Evolutionary conservation across 1,140 invertebrate genomes (phyloP).

Genomic region (Panulirus ornatus): DNA sequence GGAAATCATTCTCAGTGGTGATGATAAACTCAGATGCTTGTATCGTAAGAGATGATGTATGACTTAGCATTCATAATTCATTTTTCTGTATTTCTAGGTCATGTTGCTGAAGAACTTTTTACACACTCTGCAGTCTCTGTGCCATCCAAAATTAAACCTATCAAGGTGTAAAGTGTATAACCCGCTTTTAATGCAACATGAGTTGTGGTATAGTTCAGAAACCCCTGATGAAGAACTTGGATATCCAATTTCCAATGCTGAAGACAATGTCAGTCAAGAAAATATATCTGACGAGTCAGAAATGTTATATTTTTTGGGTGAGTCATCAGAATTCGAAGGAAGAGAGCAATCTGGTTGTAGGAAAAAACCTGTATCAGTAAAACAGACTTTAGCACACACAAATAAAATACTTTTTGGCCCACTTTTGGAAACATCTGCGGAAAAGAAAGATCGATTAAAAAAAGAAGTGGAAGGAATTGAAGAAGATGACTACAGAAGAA

Average conservation of each 20-base stretch:
- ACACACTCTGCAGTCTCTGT: background rate
- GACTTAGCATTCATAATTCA: no score
- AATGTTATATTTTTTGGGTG: background rate
- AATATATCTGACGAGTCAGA: constrained; percentile 7
- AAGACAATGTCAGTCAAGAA: background rate
- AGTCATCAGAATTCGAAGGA: background rate
- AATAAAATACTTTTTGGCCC: constrained; percentile 48
- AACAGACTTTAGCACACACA: constrained; percentile 7
- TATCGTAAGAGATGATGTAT: no score
- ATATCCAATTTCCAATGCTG: background rate
- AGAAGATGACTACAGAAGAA: background rate
- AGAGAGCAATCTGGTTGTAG: background rate
- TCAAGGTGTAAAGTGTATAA: background rate
- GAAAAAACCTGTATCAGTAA: background rate
- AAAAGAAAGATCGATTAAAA: constrained; percentile 21
- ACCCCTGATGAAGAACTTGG: background rate
- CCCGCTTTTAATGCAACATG: no score
- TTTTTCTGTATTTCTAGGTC: background rate
- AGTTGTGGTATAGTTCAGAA: background rate
- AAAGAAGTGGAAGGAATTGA: background rate
- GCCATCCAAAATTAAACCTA: background rate
- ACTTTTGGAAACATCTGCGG: constrained; percentile 34
- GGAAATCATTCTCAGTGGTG: no score
- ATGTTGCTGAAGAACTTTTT: background rate
- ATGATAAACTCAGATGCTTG: no score